phyloP scores from a whole-genome alignment of 2,888 invertebrate species.

The Bugula neritina region DNA sequence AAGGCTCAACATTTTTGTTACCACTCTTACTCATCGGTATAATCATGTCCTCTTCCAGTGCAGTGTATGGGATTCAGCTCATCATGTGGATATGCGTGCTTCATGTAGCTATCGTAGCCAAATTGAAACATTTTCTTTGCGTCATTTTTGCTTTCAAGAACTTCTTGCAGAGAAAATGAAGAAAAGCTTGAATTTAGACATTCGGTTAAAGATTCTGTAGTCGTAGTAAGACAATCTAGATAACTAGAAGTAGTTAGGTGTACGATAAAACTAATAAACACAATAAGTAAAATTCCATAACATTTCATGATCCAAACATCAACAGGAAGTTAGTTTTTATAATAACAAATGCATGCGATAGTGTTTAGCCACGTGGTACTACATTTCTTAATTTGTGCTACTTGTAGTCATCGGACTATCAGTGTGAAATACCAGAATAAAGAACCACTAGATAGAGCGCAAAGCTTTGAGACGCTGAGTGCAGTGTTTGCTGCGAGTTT shows the following conservation, averaged over 20 bases:
- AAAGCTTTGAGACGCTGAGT: too few relatives aligned
- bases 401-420: too few relatives aligned
- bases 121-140: constrained; percentile 59
- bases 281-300: not conserved
- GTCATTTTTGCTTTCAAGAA: constrained; percentile 46
- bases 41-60: constrained; percentile 61
- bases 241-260: not conserved
- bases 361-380: too few relatives aligned
- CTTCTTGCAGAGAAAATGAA: constrained; percentile 44
- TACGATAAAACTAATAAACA: not conserved
- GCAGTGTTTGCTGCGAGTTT: too few relatives aligned
- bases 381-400: too few relatives aligned
- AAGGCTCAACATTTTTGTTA: too few relatives aligned
- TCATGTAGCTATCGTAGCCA: constrained; percentile 62
- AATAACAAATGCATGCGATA: too few relatives aligned
- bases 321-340: too few relatives aligned
- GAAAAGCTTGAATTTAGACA: constrained; percentile 10
- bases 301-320: not conserved
- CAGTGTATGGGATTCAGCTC: constrained; percentile 63
- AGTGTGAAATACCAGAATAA: too few relatives aligned
- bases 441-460: too few relatives aligned
- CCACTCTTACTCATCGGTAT: constrained; percentile 61
- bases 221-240: not conserved
- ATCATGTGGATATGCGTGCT: constrained; percentile 62
- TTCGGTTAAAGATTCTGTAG: constrained; percentile 4